phyloP scores from a whole-genome alignment of 37 sponge, comb jelly and placozoan genomes.

The Diacarnus erythraeanus region DNA sequence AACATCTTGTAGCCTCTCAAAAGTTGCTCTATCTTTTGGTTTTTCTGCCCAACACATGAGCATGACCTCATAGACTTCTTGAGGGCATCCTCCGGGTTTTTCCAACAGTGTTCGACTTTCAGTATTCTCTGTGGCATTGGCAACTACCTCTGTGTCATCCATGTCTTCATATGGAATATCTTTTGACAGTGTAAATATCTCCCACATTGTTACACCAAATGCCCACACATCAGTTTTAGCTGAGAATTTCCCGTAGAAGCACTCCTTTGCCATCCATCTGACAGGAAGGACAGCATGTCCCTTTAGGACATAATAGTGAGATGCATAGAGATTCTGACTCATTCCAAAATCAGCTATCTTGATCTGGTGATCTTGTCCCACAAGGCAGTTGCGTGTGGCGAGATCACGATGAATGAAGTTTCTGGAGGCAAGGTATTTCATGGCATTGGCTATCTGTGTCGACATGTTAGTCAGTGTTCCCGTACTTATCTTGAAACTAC shows the following conservation, averaged over 20 bases:
- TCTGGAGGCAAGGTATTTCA: conserved; percentile 74
- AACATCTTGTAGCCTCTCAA: conserved; percentile 38
- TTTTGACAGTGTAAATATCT: conserved; percentile 71
- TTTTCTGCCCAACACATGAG: conserved; percentile 64
- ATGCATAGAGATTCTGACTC: conserved; percentile 69
- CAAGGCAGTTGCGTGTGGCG: conserved; percentile 86
- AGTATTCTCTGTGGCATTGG: conserved; percentile 49
- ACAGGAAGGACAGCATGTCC: conserved; percentile 62
- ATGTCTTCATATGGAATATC: conserved; percentile 68
- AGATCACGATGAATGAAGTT: conserved; percentile 84
- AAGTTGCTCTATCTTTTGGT: conserved; percentile 44
- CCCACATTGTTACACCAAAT: conserved; percentile 86
- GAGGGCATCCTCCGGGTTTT: conserved; percentile 49
- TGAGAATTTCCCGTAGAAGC: conserved; percentile 83
- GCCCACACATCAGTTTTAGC: conserved; percentile 83
- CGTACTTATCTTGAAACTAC: neutral
- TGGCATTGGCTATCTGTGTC: conserved; percentile 74
- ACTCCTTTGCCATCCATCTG: conserved; percentile 86
- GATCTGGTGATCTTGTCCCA: conserved; percentile 64
- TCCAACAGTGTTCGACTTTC: conserved; percentile 9
- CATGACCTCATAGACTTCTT: conserved; percentile 61
- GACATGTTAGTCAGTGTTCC: conserved; percentile 57
- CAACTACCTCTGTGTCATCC: conserved; percentile 73
- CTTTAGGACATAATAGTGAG: conserved; percentile 57
- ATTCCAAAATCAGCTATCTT: conserved; percentile 89